Evolutionary conservation across 1,140 invertebrate genomes (phyloP).

Genomic region (Bombus vancouverensis): DNA sequence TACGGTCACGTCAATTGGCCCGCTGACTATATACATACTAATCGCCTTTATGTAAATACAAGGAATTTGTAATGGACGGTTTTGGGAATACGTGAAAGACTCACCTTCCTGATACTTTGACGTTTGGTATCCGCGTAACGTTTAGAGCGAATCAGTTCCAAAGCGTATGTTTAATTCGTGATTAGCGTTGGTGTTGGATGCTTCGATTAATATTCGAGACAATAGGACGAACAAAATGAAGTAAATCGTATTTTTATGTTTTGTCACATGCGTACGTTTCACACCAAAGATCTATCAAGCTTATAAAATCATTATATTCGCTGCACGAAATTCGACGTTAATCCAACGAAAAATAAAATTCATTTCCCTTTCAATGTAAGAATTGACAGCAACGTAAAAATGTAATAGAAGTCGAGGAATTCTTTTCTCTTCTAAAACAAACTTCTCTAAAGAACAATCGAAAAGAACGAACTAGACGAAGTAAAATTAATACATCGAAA

Average conservation of each 20-base stretch:
- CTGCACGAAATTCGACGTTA: too few species aligned
- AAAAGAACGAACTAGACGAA: neutral
- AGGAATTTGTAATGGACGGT: slow-evolving; percentile 64
- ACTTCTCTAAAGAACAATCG: too few species aligned
- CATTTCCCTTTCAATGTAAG: too few species aligned
- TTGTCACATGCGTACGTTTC: too few species aligned
- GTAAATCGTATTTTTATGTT: too few species aligned
- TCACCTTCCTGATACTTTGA: neutral
- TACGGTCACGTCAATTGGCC: slow-evolving; percentile 63
- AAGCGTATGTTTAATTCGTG: neutral
- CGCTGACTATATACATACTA: slow-evolving; percentile 63
- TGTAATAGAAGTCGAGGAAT: too few species aligned
- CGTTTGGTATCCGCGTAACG: neutral
- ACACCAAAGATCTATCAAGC: too few species aligned
- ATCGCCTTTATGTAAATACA: slow-evolving; percentile 75
- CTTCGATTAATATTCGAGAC: too few species aligned
- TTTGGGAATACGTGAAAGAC: slow-evolving; percentile 39
- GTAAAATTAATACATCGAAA: neutral
- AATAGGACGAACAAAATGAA: neutral
- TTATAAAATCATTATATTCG: neutral
- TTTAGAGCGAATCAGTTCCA: neutral
- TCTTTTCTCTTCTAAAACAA: too few species aligned
- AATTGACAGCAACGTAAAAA: too few species aligned
- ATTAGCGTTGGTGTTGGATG: too few species aligned
- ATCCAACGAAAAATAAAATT: too few species aligned